These are phyloP conservation scores for Beris morrisii DNA, from an alignment of 2,888 invertebrate species.

Conservation along the genomic window DNA sequence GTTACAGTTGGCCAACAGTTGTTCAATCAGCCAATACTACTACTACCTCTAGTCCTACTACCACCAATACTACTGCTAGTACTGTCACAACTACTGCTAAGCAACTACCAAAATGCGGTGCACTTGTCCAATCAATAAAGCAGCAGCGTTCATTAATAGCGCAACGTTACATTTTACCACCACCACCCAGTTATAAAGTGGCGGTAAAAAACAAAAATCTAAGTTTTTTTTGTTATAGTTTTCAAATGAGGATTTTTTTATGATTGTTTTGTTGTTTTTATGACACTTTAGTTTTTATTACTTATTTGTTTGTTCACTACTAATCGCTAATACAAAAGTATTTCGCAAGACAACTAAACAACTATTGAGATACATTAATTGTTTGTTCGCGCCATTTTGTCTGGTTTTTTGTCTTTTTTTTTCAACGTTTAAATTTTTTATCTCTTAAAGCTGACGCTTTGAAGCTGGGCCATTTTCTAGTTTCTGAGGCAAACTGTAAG, in stretches of 20 bases:
- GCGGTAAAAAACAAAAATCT: slow-evolving; percentile 40
- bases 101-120: slow-evolving; percentile 40
- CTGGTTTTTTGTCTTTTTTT: no score
- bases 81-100: slow-evolving; percentile 30
- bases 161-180: slow-evolving; percentile 45
- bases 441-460: no score
- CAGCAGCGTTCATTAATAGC: slow-evolving; percentile 44
- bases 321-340: neutral
- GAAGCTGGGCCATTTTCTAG: no score
- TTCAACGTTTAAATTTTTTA: no score
- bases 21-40: slow-evolving; percentile 33
- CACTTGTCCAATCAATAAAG: slow-evolving; percentile 44
- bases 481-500: no score
- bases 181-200: slow-evolving; percentile 42
- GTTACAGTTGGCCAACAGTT: slow-evolving; percentile 60
- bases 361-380: neutral
- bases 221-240: slow-evolving; percentile 28
- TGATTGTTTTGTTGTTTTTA: slow-evolving; percentile 31
- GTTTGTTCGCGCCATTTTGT: no score
- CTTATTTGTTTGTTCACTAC: slow-evolving; percentile 3
- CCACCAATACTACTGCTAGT: slow-evolving; percentile 26
- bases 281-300: slow-evolving; percentile 10
- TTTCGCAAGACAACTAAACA: neutral
- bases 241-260: slow-evolving; percentile 14
- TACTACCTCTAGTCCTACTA: slow-evolving; percentile 30